Evolutionary conservation across 1,140 invertebrate species (phyloP).

Genomic region (Marisa cornuarietis): DNA sequence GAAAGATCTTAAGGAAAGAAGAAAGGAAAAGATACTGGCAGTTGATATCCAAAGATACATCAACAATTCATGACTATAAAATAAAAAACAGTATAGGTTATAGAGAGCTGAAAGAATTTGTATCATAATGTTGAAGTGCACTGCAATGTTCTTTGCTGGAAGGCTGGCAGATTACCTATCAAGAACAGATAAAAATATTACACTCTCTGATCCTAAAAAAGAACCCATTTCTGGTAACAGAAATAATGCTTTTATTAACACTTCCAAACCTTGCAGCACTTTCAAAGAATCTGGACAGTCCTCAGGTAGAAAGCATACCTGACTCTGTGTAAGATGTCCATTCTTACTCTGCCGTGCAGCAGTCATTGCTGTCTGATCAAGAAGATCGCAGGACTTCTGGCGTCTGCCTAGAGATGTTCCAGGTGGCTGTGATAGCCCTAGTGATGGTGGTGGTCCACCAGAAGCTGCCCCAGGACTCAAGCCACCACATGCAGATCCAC

Average conservation of each 20-base stretch:
- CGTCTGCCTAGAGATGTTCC: conserved; percentile 59
- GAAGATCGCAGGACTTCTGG: conserved; percentile 93
- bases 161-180: background rate
- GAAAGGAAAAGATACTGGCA: background rate
- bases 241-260: background rate
- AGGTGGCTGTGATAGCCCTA: conserved; percentile 16
- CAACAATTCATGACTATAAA: background rate
- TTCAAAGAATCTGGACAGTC: background rate
- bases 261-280: background rate
- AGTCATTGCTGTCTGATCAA: conserved; percentile 82
- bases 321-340: conserved; percentile 44
- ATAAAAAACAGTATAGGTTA: no score
- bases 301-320: conserved; percentile 28
- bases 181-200: background rate
- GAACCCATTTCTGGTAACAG: no score
- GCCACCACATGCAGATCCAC: conserved; percentile 28
- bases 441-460: conserved; percentile 17
- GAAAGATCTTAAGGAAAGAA: background rate
- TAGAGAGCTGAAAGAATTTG: no score
- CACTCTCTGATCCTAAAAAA: background rate
- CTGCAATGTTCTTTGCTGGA: background rate
- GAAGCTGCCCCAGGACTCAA: conserved; percentile 25
- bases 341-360: conserved; percentile 57
- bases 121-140: no score
- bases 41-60: background rate